These are phyloP conservation scores for Acanthacorydalis orientalis DNA, from an alignment of 2,888 invertebrate species.

Conservation along the genomic window DNA sequence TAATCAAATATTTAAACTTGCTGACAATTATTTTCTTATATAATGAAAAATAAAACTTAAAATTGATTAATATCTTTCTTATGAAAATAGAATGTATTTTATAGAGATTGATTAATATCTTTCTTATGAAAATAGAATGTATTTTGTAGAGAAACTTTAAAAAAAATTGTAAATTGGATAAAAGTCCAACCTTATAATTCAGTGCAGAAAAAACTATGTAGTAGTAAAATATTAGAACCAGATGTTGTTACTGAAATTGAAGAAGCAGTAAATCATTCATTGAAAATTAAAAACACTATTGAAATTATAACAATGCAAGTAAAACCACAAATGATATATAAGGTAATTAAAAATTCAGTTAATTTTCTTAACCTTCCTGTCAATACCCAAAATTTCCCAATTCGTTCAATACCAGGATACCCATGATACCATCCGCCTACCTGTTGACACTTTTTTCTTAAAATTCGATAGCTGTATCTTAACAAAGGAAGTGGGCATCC, in stretches of 20 bases:
- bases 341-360: conserved; percentile 38
- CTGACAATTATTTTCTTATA: too few relatives aligned
- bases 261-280: conserved; percentile 13
- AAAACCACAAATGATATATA: conserved; percentile 60
- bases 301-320: conserved; percentile 54
- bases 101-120: too few relatives aligned
- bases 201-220: conserved; percentile 47
- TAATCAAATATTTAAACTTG: neutral
- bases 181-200: conserved; percentile 47
- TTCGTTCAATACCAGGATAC: too few relatives aligned
- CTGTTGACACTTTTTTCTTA: too few relatives aligned
- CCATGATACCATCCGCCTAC: too few relatives aligned
- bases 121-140: conserved; percentile 2
- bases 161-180: conserved; percentile 44
- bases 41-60: too few relatives aligned
- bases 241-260: conserved; percentile 40
- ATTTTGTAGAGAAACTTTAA: conserved; percentile 27
- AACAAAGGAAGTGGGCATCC: too few relatives aligned
- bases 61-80: too few relatives aligned
- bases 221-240: conserved; percentile 52
- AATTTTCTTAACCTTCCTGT: too few relatives aligned
- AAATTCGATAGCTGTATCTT: too few relatives aligned
- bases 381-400: too few relatives aligned
- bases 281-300: conserved; percentile 12
- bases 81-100: conserved; percentile 10